phyloP scores from a whole-genome alignment of 2,888 invertebrate species.

The Schrankia costaestrigalis region DNA sequence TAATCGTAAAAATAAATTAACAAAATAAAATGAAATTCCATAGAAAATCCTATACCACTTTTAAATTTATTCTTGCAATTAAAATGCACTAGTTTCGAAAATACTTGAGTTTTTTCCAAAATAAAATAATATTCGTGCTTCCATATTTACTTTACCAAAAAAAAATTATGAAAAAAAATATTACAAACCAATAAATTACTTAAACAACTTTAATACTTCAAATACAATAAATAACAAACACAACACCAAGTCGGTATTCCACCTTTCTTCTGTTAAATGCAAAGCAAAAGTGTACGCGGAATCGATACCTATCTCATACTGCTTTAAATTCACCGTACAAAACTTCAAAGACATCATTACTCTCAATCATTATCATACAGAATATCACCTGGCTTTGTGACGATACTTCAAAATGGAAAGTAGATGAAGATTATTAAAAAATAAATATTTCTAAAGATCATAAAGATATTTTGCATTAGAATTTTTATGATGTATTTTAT shows the following conservation, averaged over 20 bases:
- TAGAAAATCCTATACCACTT: no score
- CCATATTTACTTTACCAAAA: no score
- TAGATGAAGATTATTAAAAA: conserved; percentile 10
- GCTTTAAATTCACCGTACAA: conserved; percentile 58
- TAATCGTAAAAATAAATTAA: no score
- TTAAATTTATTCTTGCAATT: no score
- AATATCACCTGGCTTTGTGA: conserved; percentile 36
- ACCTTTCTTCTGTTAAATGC: conserved; percentile 59
- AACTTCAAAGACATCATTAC: conserved; percentile 65
- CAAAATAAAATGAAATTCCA: no score
- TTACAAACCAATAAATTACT: no score
- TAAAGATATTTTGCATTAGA: conserved; percentile 2
- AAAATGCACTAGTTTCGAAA: no score
- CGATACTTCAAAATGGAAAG: conserved; percentile 19
- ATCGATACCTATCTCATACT: conserved; percentile 54
- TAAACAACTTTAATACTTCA: conserved; percentile 3
- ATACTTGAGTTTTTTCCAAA: no score
- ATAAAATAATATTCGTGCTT: no score
- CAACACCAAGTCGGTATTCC: conserved; percentile 22
- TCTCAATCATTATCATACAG: conserved; percentile 49
- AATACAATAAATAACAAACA: conserved; percentile 10
- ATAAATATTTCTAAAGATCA: conserved; percentile 4
- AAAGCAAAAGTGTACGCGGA: conserved; percentile 57
- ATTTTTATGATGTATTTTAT: background rate
- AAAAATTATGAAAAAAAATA: no score